Base-by-base conservation (phyloP, 2,113 vertebrate genomes). In the Anoura caudifer region DNA sequence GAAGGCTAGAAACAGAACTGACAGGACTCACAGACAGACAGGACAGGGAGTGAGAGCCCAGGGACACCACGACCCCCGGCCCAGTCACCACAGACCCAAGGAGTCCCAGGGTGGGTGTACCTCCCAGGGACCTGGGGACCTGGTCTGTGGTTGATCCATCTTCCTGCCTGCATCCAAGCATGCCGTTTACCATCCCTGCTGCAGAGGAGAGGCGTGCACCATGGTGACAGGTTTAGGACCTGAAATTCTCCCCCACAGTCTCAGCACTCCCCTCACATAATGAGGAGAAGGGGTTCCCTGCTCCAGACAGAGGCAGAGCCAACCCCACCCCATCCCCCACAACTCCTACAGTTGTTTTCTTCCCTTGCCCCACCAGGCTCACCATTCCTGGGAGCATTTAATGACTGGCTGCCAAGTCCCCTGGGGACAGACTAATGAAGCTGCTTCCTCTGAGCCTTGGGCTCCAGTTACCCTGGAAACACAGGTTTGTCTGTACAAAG, bases 391-490 rank as follows among this genome's bases (percentile, higher is more conserved):
- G 43, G 63, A 85, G 70, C 17, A 11, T 72, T 96, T 97, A 84
- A 96, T 95, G 65, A 84, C 89, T 13, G 70, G 89, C 69, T 95
- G 97, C 65, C 96, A 91, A 70, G 50, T 79, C 69, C 94, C 93
- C 96, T 50, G 82, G 82, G 83, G 76, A 95, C 92, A 97, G 76
- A 61, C 94, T 96, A 95, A 96, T 97, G 87, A 87, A 56, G 63
- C 90, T n/a, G 61, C 63, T 54, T 90, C 93, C 93, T 80, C 33
- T 45, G 17, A 54, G 56, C 93, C 91, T 36, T 9, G 9, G 38
- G 72, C 67, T 90, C 80, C 0, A 24, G 90, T 96, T 98, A 87
- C 96, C 97, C 92, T 87, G 96, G 95, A 97, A 97, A 97, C 96
- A 70, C 70, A 91, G 70, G 65, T 95, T 95, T 97, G 75, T 94